Base-by-base conservation (phyloP, 2,113 vertebrate genomes). In the Regulus satrapa region DNA sequence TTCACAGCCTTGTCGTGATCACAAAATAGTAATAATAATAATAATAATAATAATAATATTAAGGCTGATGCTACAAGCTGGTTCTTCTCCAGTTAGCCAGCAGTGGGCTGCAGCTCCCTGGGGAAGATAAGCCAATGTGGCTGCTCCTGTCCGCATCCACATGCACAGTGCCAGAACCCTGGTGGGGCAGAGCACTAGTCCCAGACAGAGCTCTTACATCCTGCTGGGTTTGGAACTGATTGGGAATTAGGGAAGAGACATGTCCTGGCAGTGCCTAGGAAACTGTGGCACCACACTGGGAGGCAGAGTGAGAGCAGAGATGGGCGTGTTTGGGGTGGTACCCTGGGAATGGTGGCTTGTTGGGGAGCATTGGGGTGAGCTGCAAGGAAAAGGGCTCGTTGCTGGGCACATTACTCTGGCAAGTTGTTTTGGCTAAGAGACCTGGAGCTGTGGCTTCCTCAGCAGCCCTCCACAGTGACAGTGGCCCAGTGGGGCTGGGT, bases 401-500 rank as follows among this genome's bases (percentile, higher is more conserved):
- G 36, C 26, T 56, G 38, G 46, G 25, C 34, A 38, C 10, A 0
- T 55, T 29, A 48, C 6, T 34, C 18, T 0, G 0, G 15, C 1
- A 21, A 20, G 41, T 28, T 58, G 21, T 54, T 94, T 82, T 75
- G 74, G 41, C n/a, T 12, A 2, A 21, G 31, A 90, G 31, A 62
- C 10, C 9, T 3, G 11, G 55, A 74, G 17, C 29, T 5, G 5
- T 51, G 72, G 15, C 75, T 85, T 72, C 40, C 16, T 38, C 14
- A 18, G 13, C 38, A 71, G 61, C 34, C 25, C 61, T 45, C 18
- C 1, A 6, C 29, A 32, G 48, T 0, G 1, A 18, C 0, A 3
- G 56, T 41, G 43, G 34, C 71, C 61, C 15, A 15, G 8, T 23
- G 2, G 4, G 43, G 19, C 54, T 72, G 68, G 45, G 40, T 55